Evolutionary conservation across 2,888 invertebrate species (phyloP), one percentile per base, ranked within the genome.

Genomic region (Trachelus iudaicus): DNA sequence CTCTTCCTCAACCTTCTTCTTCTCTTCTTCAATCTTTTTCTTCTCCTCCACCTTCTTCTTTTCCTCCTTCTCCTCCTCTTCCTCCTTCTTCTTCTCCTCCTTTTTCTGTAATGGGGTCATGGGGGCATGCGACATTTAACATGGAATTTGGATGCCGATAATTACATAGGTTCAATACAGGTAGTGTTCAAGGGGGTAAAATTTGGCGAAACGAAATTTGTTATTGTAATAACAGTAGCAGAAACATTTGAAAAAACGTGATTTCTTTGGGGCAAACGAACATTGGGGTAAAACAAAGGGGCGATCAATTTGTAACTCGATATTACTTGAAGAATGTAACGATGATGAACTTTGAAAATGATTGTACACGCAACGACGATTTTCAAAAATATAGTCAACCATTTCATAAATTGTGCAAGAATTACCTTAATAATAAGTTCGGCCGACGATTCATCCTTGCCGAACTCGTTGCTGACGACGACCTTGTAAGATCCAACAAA

Each of bases 381-480:
- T 56, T 56, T 23, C 23, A 23, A 2, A 56, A 56, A 23, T 56
- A 56, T 56, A 56, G 40, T 56, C 9, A 23, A 56, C 1, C 15
- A 56, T 56, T 56, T 56, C 6, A 6, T 56, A 56, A 6, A 23
- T 1, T 56, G 40, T 56, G 9, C 23, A n/a, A 71, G 23, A 77
- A 76, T 84, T 89, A 91, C 91, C 90, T 90, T 94, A 15, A 99
- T 95, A 34, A 96, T 96, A 79, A 99, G 93, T 87, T 96, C 95
- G 74, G 98, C 97, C 73, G 95, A 94, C 2, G 97, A 96, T 89
- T 97, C 96, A 85, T 97, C 98, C 90, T 96, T 96, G 75, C 99
- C 99, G 86, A 95, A 95, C 90, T 98, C 97, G 91, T 99, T 99
- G 88, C 95, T 95, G 77, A 98, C 96, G 35, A 97, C 95, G 73